Evolutionary conservation across 2,113 vertebrate genomes (phyloP).

Genomic region (Atractosteus spatula): DNA sequence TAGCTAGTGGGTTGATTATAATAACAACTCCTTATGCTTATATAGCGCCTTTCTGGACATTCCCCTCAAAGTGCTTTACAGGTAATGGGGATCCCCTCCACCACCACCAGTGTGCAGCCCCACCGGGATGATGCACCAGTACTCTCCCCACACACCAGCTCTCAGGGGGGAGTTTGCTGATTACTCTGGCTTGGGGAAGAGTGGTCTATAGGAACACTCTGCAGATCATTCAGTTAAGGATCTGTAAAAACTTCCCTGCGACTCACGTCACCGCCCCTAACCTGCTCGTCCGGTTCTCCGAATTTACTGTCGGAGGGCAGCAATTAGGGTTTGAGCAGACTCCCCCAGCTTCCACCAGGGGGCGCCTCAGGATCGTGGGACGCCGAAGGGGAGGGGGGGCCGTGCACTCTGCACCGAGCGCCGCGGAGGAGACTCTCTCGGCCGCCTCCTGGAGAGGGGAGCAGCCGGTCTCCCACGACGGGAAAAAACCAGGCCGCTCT

Average conservation of each 20-base stretch:
- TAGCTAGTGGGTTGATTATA: no score
- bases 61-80: no score
- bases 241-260: background rate
- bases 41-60: no score
- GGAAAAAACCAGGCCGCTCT: background rate
- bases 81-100: no score
- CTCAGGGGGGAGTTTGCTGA: background rate
- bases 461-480: background rate
- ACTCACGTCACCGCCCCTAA: background rate
- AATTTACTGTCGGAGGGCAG: slow-evolving; percentile 31
- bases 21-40: no score
- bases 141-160: no score
- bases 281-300: slow-evolving; percentile 17
- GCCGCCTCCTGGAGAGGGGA: background rate
- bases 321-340: slow-evolving; percentile 8
- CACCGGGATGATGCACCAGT: no score
- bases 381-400: no score
- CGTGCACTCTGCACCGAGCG: no score
- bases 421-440: no score
- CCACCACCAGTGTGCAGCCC: no score
- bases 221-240: background rate
- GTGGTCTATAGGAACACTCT: background rate
- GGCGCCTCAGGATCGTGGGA: slow-evolving; percentile 1
- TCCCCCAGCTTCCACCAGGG: background rate
- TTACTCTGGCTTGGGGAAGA: background rate